Percentiles rank a stretch among this genome's conserved stretches.
Conservation (phyloP, 2,113 vertebrate genomes). For the Silurus meridionalis region DNA sequence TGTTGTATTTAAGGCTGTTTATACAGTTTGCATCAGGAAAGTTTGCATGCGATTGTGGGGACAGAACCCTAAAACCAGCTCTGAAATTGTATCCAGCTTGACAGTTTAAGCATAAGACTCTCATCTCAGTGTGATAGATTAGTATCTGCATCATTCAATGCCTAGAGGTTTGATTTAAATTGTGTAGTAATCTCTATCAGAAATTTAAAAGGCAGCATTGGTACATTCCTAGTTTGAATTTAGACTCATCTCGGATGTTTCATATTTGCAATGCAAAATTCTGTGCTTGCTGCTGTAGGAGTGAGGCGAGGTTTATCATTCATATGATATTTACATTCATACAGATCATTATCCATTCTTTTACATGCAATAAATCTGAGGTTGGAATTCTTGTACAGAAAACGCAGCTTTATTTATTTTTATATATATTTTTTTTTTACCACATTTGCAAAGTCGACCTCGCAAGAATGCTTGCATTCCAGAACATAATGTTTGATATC, state of each 20-base stretch:
- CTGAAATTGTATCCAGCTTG: not conserved
- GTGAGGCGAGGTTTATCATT: not conserved
- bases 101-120: not conserved
- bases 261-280: not conserved
- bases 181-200: not conserved
- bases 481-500: constrained; percentile 4
- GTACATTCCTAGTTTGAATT: not conserved
- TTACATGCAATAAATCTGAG: not conserved
- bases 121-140: not conserved
- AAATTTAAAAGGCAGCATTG: no score
- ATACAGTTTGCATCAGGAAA: not conserved
- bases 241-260: not conserved
- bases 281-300: not conserved
- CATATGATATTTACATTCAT: not conserved
- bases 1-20: not conserved
- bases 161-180: not conserved
- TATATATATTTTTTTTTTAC: no score
- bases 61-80: not conserved
- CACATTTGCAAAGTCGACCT: not conserved
- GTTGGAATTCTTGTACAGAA: not conserved
- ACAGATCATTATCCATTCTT: not conserved
- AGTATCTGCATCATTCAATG: not conserved
- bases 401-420: not conserved
- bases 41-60: not conserved
- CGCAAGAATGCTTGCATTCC: constrained; percentile 22